phyloP scores from a whole-genome alignment of 2,797 vertebrate species.

The Adelosebastes latens region DNA sequence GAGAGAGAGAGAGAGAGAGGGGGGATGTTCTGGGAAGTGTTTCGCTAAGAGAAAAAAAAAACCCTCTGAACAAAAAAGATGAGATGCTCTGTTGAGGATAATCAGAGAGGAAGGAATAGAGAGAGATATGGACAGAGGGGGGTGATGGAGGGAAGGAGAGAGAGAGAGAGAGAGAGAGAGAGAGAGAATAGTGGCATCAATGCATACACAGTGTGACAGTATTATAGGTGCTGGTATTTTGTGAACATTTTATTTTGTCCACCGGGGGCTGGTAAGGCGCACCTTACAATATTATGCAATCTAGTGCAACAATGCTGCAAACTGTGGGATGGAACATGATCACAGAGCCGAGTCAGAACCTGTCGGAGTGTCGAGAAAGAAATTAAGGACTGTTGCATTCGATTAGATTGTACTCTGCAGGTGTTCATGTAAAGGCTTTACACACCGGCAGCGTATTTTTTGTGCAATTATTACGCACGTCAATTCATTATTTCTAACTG shows the following conservation, averaged over 20 bases:
- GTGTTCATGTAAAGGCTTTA: background rate
- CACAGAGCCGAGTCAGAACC: background rate
- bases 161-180: background rate
- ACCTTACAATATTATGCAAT: constrained; percentile 28
- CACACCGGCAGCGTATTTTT: too few species aligned
- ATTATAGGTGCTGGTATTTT: background rate
- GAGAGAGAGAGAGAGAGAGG: background rate
- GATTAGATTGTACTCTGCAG: background rate
- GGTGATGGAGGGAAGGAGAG: background rate
- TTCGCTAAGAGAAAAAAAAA: constrained; percentile 22
- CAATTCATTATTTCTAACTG: too few species aligned
- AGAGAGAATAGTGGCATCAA: background rate
- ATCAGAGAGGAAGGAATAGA: constrained; percentile 50
- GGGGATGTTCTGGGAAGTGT: constrained; percentile 17
- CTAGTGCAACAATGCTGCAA: background rate
- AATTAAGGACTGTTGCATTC: background rate
- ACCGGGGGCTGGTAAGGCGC: background rate
- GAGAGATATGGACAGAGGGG: background rate
- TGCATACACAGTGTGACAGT: background rate
- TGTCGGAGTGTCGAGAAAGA: too few species aligned
- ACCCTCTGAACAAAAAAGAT: constrained; percentile 32
- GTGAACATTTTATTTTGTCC: background rate
- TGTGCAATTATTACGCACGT: too few species aligned
- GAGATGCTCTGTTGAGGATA: constrained; percentile 61
- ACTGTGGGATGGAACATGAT: constrained; percentile 6